Percentiles rank a stretch among this genome's conserved stretches.
Conservation (phyloP, 2,797 vertebrate species). For the Setipinna tenuifilis region DNA sequence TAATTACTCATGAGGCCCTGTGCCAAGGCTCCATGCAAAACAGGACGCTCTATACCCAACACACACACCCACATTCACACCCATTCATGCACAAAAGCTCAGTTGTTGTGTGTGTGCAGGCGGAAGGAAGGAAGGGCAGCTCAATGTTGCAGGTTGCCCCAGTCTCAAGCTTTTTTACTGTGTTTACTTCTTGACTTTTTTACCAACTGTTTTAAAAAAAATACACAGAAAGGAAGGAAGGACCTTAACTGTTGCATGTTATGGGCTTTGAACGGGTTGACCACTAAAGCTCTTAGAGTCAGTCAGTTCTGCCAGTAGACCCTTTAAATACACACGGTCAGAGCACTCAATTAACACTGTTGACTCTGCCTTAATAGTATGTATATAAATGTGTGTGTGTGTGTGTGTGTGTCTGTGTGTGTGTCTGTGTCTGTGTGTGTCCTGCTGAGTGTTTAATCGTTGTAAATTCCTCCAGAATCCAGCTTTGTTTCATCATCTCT, state of each 20-base stretch:
- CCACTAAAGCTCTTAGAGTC: background rate
- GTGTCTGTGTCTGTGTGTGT: no score
- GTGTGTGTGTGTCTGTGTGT: background rate
- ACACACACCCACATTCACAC: conserved; percentile 38
- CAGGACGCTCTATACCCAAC: conserved; percentile 25
- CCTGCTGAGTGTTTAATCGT: conserved; percentile 58
- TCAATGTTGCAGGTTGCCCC: no score
- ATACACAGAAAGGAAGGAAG: no score
- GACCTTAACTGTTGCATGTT: background rate
- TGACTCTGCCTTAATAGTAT: background rate
- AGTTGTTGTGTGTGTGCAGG: no score
- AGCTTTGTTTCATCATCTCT: conserved; percentile 74
- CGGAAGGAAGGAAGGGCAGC: no score
- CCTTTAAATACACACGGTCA: background rate
- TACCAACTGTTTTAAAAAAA: no score
- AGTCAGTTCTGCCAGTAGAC: background rate
- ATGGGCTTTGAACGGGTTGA: background rate
- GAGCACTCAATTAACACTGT: background rate
- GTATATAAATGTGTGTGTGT: background rate
- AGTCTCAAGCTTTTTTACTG: no score
- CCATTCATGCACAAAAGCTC: background rate
- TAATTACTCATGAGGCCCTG: conserved; percentile 72
- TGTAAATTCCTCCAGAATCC: conserved; percentile 69
- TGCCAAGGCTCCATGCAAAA: conserved; percentile 52
- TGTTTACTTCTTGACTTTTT: no score